Percentiles rank a stretch among this genome's conserved stretches.
phyloP scores from a whole-genome alignment of 2,797 vertebrate genomes.

The Poecilia velifera region DNA sequence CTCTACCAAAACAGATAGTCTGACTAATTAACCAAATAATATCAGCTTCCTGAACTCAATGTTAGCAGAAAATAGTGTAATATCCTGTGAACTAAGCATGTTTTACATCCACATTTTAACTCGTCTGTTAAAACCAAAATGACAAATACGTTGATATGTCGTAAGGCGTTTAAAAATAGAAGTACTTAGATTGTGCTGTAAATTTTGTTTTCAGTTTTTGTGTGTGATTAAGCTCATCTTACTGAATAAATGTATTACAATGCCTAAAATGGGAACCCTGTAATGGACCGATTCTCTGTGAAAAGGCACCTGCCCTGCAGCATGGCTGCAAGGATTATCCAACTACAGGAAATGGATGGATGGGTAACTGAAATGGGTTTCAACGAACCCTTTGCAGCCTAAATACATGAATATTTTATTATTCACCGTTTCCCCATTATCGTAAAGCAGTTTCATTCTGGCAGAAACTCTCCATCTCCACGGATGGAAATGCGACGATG shows the following conservation, averaged over 20 bases:
- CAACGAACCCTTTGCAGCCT: slow-evolving; percentile 22
- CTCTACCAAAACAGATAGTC: background rate
- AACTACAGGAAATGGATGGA: background rate
- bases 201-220: background rate
- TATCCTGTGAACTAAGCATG: background rate
- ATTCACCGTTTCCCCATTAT: slow-evolving; percentile 16
- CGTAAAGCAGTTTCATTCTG: slow-evolving; percentile 28
- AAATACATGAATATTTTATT: slow-evolving; percentile 48
- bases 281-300: background rate
- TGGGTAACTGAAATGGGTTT: background rate
- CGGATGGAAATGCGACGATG: slow-evolving; percentile 21
- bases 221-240: background rate
- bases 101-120: background rate
- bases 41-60: background rate
- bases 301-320: background rate
- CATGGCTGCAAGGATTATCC: background rate
- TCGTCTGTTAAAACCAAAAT: background rate
- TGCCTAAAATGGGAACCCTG: slow-evolving; percentile 12
- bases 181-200: background rate
- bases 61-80: background rate
- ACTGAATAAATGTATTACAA: background rate
- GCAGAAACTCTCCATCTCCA: slow-evolving; percentile 23
- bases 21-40: background rate
- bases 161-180: background rate
- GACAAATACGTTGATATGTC: background rate